phyloP scores from a whole-genome alignment of 2,888 invertebrate species.

The Scaptomyza polygonia region DNA sequence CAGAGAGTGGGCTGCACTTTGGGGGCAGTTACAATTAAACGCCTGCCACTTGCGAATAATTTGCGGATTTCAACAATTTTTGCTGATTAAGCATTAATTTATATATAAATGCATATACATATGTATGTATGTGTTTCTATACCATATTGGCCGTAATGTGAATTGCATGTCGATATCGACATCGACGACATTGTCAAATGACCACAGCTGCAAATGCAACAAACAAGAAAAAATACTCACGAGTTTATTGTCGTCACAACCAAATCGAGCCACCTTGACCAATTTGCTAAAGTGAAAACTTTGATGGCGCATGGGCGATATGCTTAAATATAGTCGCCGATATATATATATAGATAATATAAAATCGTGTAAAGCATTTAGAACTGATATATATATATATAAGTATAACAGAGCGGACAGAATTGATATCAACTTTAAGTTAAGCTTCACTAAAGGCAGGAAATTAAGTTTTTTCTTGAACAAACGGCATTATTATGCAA shows the following conservation, averaged over 20 bases:
- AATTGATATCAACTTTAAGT: not conserved
- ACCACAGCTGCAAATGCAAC: conserved; percentile 24
- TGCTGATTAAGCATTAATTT: conserved; percentile 80
- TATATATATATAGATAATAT: not conserved
- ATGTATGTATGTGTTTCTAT: not conserved
- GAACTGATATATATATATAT: not conserved
- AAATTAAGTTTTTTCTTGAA: conserved; percentile 7
- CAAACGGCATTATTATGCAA: conserved; percentile 7
- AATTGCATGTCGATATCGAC: conserved; percentile 55
- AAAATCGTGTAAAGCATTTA: not conserved
- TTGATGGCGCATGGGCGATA: conserved; percentile 51
- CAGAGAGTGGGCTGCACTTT: conserved; percentile 60
- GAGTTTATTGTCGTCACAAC: conserved; percentile 52
- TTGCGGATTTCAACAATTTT: conserved; percentile 74
- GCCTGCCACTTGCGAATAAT: conserved; percentile 70
- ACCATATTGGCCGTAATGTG: conserved; percentile 42
- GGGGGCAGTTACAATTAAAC: conserved; percentile 74
- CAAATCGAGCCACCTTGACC: conserved; percentile 68
- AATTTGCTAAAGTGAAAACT: conserved; percentile 69
- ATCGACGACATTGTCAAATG: conserved; percentile 51
- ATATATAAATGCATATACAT: conserved; percentile 50
- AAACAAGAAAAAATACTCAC: conserved; percentile 40
- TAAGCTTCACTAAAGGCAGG: conserved; percentile 1
- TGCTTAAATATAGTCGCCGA: conserved; percentile 19
- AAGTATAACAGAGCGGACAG: not conserved